Base-by-base conservation (phyloP, 35 echinoderm and acorn worm species). In the Diadema setosum region DNA sequence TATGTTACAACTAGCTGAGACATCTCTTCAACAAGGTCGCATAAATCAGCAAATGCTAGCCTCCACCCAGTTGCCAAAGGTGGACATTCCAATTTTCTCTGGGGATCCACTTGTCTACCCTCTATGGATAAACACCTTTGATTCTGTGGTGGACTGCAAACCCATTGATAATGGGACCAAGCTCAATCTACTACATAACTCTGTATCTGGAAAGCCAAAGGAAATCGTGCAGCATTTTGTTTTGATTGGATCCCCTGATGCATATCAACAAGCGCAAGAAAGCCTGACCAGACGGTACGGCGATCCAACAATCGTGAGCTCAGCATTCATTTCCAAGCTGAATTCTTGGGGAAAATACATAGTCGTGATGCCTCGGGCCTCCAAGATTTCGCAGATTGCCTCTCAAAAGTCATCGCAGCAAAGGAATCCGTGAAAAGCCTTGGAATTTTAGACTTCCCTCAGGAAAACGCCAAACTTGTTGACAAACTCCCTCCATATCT, bases 401-500 rank as follows among this genome's bases (percentile, higher is more conserved):
- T 87, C 0, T 40, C 35, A 21, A 70, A 87, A 31, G 84, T 87
- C 33, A 35, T 21, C 45, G 64, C 41, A 2, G 84, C 84, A 6
- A 70, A 25, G 25, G 15, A 44, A 7, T n/a, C 60, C 2, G 61
- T 75, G 24, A 48, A 27, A 0, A 21, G 65, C 42, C 64, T 87
- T 5, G 39, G 34, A 9, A 46, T 87, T 14, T 34, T 87, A 25
- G 64, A 87, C 33, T 87, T 74, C 37, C 16, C 84, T 1, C 27
- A 34, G 29, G 84, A 87, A 76, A 87, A 87, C 32, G 84, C 64
- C 14, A 70, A 87, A 26, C 33, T 87, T 2, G 84, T 87, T 0
- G 64, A 70, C 41, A 87, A 87, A 26, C 39, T 87, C 1, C 84
- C 84, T 11, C 6, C 12, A 24, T 45, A 87, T 46, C 60, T 87